Evolutionary conservation across 1,140 invertebrate genomes (phyloP).

Genomic region (Microplitis demolitor): DNA sequence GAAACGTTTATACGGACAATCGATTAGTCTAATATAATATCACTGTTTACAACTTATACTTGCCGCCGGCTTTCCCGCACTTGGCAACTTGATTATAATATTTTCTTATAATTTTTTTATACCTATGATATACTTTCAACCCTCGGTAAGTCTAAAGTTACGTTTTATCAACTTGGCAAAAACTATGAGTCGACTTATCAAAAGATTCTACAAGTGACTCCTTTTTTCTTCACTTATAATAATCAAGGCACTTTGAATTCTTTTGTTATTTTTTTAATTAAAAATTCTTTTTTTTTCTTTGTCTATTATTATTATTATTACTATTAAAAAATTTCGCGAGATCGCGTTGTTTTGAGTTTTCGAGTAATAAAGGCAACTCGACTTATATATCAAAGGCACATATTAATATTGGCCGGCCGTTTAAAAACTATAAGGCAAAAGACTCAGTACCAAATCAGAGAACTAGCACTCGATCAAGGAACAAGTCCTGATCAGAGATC

Average conservation of each 20-base stretch:
- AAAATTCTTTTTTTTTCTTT: no score
- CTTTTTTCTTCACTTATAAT: not conserved
- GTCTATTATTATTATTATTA: no score
- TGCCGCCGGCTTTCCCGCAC: not conserved
- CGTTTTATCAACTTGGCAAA: not conserved
- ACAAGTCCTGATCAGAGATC: no score
- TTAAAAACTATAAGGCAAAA: not conserved
- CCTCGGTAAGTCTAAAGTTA: not conserved
- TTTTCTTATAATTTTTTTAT: not conserved
- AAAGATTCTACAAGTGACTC: slow-evolving; percentile 6
- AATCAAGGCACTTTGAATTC: slow-evolving; percentile 22
- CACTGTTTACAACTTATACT: slow-evolving; percentile 5
- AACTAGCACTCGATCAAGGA: no score
- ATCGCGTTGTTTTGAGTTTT: not conserved
- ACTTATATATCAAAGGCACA: slow-evolving; percentile 1
- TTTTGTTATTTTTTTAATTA: not conserved
- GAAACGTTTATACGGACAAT: slow-evolving; percentile 8
- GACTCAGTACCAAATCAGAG: no score
- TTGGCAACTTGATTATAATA: slow-evolving; percentile 20
- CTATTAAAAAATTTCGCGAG: not conserved
- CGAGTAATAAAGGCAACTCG: not conserved
- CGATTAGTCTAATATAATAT: slow-evolving; percentile 5
- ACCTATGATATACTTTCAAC: no score
- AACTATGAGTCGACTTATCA: not conserved
- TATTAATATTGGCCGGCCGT: slow-evolving; percentile 6